A percentile compares a stretch with the other conserved stretches of the same genome.
Conservation (phyloP, 2,797 vertebrate species). For the Schizopygopsis malacanthus region DNA sequence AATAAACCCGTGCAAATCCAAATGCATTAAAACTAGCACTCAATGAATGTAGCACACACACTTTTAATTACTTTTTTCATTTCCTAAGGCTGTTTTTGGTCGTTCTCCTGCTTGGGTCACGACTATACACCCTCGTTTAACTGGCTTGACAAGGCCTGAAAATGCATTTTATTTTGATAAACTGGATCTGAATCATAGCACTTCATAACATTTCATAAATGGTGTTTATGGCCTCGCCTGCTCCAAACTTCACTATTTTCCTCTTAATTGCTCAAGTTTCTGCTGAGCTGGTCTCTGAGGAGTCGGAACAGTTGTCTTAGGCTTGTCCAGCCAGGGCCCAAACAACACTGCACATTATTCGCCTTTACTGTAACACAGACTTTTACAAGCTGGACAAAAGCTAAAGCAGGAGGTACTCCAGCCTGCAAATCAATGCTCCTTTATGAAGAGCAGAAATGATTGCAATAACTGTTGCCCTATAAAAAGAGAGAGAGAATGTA, state of each 20-base stretch:
- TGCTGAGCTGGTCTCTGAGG: slow-evolving; percentile 40
- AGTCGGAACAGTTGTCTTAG: slow-evolving; percentile 25
- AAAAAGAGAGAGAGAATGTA: slow-evolving; percentile 20
- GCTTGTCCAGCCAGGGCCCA: slow-evolving; percentile 4
- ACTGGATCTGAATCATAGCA: slow-evolving; percentile 65
- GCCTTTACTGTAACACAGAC: slow-evolving; percentile 47
- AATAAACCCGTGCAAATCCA: slow-evolving; percentile 36
- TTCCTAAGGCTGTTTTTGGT: slow-evolving; percentile 36
- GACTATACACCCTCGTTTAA: slow-evolving; percentile 63
- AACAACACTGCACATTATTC: slow-evolving; percentile 58
- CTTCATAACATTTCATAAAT: slow-evolving; percentile 68
- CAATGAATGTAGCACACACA: slow-evolving; percentile 34
- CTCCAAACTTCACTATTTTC: slow-evolving; percentile 47
- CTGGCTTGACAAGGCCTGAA: slow-evolving; percentile 53
- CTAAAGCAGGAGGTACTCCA: slow-evolving; percentile 44
- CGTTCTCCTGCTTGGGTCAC: slow-evolving; percentile 64
- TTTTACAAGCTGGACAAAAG: slow-evolving; percentile 60
- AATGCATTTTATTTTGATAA: slow-evolving; percentile 64
- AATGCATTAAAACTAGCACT: slow-evolving; percentile 43
- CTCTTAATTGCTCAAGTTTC: slow-evolving; percentile 28
- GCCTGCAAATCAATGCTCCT: slow-evolving; percentile 55
- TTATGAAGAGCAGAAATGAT: slow-evolving; percentile 59
- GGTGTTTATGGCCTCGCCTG: slow-evolving; percentile 68
- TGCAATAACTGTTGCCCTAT: slow-evolving; percentile 56
- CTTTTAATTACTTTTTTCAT: slow-evolving; percentile 48